These are phyloP conservation scores for Habrosyne pyritoides DNA, from an alignment of 2,888 invertebrate species.

Conservation along the genomic window DNA sequence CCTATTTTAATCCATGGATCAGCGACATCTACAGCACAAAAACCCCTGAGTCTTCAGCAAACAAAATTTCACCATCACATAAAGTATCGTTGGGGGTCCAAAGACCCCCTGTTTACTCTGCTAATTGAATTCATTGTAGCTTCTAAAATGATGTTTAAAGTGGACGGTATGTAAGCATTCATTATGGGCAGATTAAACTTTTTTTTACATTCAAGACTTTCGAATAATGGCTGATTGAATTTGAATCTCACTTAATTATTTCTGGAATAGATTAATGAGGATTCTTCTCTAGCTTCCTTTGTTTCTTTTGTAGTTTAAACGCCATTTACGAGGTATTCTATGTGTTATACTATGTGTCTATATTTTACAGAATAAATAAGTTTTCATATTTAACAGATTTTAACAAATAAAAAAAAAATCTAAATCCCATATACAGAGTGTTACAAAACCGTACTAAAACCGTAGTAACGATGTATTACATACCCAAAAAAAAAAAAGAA, in stretches of 20 bases:
- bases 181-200: conserved; percentile 47
- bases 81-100: conserved; percentile 45
- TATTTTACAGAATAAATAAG: too few relatives aligned
- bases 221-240: conserved; percentile 25
- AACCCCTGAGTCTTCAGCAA: conserved; percentile 47
- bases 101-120: conserved; percentile 69
- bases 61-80: conserved; percentile 52
- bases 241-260: conserved; percentile 28
- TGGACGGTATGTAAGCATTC: conserved; percentile 47
- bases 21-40: conserved; percentile 14
- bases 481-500: too few relatives aligned
- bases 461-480: too few relatives aligned
- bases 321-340: too few relatives aligned
- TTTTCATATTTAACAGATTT: too few relatives aligned
- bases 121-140: conserved; percentile 81
- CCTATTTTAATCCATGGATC: conserved; percentile 38
- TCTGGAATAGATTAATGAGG: too few relatives aligned
- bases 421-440: too few relatives aligned
- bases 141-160: conserved; percentile 71
- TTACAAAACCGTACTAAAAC: too few relatives aligned
- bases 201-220: conserved; percentile 35
- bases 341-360: too few relatives aligned
- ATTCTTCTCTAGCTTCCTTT: too few relatives aligned
- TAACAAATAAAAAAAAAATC: too few relatives aligned
- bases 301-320: too few relatives aligned